These are phyloP conservation scores for Megalops cyprinoides DNA, from an alignment of 2,797 vertebrate genomes.

Conservation along the genomic window DNA sequence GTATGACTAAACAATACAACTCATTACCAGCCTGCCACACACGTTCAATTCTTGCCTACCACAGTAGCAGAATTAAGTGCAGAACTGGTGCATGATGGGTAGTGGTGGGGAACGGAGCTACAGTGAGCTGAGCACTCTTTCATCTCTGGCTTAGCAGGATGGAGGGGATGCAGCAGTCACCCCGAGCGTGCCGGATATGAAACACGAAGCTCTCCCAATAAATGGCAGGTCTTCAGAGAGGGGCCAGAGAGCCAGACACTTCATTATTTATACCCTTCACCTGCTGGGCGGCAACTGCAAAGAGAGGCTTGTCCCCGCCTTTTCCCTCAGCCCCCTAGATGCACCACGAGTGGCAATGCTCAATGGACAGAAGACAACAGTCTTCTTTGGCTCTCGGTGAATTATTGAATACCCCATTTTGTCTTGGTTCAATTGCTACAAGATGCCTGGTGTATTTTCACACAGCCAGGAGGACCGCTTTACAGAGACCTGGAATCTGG, in stretches of 20 bases:
- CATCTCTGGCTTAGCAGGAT: neutral
- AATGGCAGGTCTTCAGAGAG: neutral
- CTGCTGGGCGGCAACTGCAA: neutral
- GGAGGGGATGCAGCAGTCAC: neutral
- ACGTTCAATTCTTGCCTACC: neutral
- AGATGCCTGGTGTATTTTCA: conserved; percentile 41
- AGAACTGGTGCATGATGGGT: neutral
- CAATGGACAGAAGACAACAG: neutral
- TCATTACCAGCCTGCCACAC: neutral
- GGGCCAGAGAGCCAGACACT: neutral
- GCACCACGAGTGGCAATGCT: neutral
- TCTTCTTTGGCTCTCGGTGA: neutral
- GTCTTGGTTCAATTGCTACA: conserved; percentile 33
- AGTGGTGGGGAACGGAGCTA: neutral
- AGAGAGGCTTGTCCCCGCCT: neutral
- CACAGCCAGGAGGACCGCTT: conserved; percentile 24
- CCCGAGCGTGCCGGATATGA: neutral
- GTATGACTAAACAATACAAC: neutral
- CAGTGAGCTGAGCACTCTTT: no score
- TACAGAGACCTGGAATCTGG: conserved; percentile 23
- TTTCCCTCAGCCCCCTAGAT: neutral
- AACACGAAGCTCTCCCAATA: neutral
- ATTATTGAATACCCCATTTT: conserved; percentile 31
- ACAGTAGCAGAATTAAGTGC: no score
- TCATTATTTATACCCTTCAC: neutral